Evolutionary conservation across 2,888 invertebrate genomes (phyloP), one percentile per base, ranked within the genome.

Genomic region (Oscheius sp.): DNA sequence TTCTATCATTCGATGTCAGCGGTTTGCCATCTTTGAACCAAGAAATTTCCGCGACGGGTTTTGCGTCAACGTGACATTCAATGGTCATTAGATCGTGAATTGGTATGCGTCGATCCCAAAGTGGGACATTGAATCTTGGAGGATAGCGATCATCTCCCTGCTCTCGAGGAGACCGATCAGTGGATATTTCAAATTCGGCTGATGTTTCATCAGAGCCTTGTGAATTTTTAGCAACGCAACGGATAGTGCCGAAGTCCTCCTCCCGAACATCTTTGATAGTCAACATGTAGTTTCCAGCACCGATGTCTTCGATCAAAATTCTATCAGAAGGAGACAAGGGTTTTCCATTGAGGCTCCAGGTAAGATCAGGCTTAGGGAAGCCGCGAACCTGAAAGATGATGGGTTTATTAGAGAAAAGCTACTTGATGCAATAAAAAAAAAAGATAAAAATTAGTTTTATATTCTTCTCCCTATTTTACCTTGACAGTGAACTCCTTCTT

Each of bases 61-160:
- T 84, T 5, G 86, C 86, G 59, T 85, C 84, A 22, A 86, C 86
- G 70, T 82, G 85, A 62, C 86, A 86, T 59, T 86, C 86, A 64
- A 86, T 81, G 68, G 76, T 75, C 75, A 84, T 77, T 56, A 75
- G 74, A 45, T 81, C 77, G 38, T 78, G 76, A 6, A 70, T 73
- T 14, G 79, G 78, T 32, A 78, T 77, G 32, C 74, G 70, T 36
- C 86, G 88, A 86, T 94, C 91, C 70, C 88, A 87, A 61, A 94
- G 89, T 86, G 93, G 93, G 82, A 90, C 91, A 84, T 90, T 92
- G 80, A 95, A 92, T 87, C 91, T 92, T 0, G 95, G 95, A 22
- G 94, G 76, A 67, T 82, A 86, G 9, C 81, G 73, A 22, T 83
- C 82, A 49, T 80, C 81, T 26, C 75, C 82, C 49, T 73, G 68